Percentiles rank a stretch among this genome's conserved stretches.
Conservation (phyloP, 2,888 invertebrate genomes). For the Eristalinus aeneus region DNA sequence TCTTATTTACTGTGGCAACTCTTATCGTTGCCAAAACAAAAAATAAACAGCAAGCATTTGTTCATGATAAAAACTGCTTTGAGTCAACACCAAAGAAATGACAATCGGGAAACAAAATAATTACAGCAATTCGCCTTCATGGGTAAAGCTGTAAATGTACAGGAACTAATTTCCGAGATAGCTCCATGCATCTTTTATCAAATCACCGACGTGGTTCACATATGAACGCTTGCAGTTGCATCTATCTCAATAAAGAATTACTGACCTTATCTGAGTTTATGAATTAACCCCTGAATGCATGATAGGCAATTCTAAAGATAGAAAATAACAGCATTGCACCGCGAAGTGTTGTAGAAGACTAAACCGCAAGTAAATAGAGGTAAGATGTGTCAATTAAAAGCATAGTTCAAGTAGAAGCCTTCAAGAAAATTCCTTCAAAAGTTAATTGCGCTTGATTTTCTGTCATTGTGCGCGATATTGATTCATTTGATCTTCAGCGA, state of each 20-base stretch:
- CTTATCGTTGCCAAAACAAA: no score
- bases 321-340: neutral
- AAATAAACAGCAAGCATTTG: no score
- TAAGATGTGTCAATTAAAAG: neutral
- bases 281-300: neutral
- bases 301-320: neutral
- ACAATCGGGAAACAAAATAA: neutral
- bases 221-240: neutral
- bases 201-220: neutral
- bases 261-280: neutral
- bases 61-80: no score
- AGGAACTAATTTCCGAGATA: neutral
- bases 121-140: neutral
- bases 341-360: neutral
- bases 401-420: neutral
- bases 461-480: no score
- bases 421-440: no score
- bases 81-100: neutral
- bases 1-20: no score
- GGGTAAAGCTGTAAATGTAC: neutral
- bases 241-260: neutral
- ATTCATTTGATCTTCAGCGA: no score
- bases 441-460: no score
- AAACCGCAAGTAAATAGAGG: neutral
- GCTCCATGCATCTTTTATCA: neutral